Evolutionary conservation across 2,797 vertebrate genomes (phyloP).

Genomic region (Rachycentron canadum): DNA sequence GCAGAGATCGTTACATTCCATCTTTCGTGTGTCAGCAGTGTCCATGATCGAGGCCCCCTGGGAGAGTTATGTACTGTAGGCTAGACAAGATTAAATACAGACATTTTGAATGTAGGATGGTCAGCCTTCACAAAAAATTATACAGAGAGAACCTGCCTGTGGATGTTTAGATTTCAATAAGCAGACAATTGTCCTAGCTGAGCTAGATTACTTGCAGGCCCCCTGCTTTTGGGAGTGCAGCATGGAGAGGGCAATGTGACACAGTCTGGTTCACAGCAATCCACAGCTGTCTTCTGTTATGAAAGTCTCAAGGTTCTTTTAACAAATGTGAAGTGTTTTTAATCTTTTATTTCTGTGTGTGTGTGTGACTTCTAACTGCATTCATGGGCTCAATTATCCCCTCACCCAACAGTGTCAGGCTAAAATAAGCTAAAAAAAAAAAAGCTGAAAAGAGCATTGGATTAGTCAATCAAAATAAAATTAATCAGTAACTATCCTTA

Average conservation of each 20-base stretch:
- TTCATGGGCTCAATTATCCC: not conserved
- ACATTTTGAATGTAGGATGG: slow-evolving; percentile 40
- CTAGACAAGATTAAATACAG: slow-evolving; percentile 63
- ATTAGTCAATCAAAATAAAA: not conserved
- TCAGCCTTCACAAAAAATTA: slow-evolving; percentile 19
- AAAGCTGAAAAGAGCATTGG: not conserved
- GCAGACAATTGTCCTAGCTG: slow-evolving; percentile 17
- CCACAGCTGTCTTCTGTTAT: slow-evolving; percentile 15
- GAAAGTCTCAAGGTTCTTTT: slow-evolving; percentile 23
- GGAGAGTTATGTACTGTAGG: slow-evolving; percentile 47
- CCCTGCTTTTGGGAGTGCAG: slow-evolving; percentile 13
- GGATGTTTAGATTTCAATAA: slow-evolving; percentile 70
- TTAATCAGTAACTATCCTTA: not conserved
- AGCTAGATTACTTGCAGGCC: slow-evolving; percentile 33
- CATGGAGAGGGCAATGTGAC: slow-evolving; percentile 24
- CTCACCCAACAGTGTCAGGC: not conserved
- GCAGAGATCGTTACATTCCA: slow-evolving; percentile 72
- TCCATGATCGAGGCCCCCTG: slow-evolving; percentile 28
- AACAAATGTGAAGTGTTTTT: slow-evolving; percentile 4
- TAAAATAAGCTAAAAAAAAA: not conserved
- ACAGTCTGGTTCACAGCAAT: slow-evolving; percentile 12
- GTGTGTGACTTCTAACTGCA: not conserved
- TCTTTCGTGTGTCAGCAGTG: slow-evolving; percentile 64
- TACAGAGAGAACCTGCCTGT: slow-evolving; percentile 38
- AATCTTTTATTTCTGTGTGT: slow-evolving; percentile 4